Evolutionary conservation across 2,888 invertebrate species (phyloP), one percentile per base, ranked within the genome.

Genomic region (Schizaphis graminum): DNA sequence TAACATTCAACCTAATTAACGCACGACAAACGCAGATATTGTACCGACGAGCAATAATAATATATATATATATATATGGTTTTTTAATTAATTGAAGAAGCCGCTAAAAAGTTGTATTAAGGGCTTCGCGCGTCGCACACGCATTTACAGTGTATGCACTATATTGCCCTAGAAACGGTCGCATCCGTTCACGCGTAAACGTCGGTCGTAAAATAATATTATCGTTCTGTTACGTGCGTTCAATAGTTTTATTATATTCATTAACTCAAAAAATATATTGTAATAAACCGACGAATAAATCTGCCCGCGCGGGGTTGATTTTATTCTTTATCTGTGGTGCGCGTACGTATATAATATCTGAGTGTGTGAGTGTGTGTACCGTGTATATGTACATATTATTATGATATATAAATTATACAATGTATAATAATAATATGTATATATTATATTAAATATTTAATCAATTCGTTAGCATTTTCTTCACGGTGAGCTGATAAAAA

Each of bases 11-110:
- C 24, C 24, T n/a, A 90, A 90, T 77, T 77, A 77, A 49, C 35
- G 89, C 26, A 41, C 21, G 35, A 35, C 77, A 77, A 35, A 77
- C 77, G 21, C 77, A 77, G 35, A 35, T 21, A 35, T 21, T n/a
- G 21, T 35, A 21, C 77, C 77, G 21, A 77, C 21, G 77, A 35
- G 67, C 16, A 16, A 67, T 16, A 35, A 35, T 21, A 77, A 77
- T 77, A 77, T 16, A 77, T 85, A 24, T 56, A 24, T 56, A 4
- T 3, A n/a, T 28, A n/a, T n/a, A n/a, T n/a, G 16, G 41, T 57
- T 90, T 44, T n/a, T 90, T 93, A 61, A 93, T 93, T 93, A 93
- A 90, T 90, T 89, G 89, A 35, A 90, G 93, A 93, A 93, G 93
- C 93, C 93, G 26, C 85, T 49, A 90, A 84, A 93, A 90, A 49